Evolutionary conservation across 2,113 vertebrate species (phyloP).

Genomic region (Conger conger): DNA sequence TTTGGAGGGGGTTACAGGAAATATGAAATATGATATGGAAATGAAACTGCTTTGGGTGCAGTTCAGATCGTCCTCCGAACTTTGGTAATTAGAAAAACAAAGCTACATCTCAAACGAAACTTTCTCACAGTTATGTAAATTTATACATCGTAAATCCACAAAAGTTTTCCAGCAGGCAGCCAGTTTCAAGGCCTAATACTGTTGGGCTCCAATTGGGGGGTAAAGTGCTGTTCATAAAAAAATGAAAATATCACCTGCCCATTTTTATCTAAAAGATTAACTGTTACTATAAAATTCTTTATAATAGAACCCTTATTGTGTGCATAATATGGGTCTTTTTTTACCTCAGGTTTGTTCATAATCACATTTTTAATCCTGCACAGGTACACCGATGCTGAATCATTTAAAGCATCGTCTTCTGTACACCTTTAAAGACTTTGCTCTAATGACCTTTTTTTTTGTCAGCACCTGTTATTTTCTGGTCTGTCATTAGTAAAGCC

Average conservation of each 20-base stretch:
- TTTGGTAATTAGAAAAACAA: background rate
- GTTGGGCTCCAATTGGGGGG: background rate
- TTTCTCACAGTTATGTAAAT: background rate
- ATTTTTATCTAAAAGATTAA: constrained; percentile 7
- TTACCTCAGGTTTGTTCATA: constrained; percentile 1
- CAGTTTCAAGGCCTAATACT: background rate
- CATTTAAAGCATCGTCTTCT: constrained; percentile 1
- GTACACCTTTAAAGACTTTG: background rate
- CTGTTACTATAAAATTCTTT: background rate
- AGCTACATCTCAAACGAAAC: constrained; percentile 6
- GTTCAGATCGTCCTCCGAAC: background rate
- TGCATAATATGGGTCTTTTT: constrained; percentile 14
- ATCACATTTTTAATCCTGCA: background rate
- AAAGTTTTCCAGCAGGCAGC: background rate
- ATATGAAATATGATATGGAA: background rate
- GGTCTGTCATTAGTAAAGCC: constrained; percentile 17
- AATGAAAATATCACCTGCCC: background rate
- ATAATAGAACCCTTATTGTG: background rate
- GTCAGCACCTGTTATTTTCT: constrained; percentile 22
- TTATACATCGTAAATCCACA: constrained; percentile 1
- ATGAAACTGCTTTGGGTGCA: constrained; percentile 18
- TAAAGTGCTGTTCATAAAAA: background rate
- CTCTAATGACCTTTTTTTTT: constrained; percentile 24
- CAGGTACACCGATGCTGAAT: background rate
- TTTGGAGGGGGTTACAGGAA: constrained; percentile 15